Conservation (phyloP, 2,797 vertebrate genomes). For the Amphiprion clarkii region DNA sequence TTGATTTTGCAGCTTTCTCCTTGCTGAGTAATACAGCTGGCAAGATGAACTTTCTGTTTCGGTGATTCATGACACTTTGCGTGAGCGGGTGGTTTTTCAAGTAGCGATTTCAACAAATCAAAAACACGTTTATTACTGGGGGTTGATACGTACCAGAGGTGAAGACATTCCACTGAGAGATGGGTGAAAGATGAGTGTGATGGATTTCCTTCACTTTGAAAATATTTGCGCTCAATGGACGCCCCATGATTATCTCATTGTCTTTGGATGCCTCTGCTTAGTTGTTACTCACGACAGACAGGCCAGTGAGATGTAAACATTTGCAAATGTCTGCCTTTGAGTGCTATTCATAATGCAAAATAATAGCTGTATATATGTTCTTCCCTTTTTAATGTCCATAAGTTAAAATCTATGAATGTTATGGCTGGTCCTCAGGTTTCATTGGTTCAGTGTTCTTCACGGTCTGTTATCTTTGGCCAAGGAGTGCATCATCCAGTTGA, state of each 20-base stretch:
- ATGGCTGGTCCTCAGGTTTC: slow-evolving; percentile 23
- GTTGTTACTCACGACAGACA: slow-evolving; percentile 26
- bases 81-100: slow-evolving; percentile 52
- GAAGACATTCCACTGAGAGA: slow-evolving; percentile 36
- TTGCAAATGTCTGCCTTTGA: slow-evolving; percentile 50
- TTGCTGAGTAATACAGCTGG: slow-evolving; percentile 49
- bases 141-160: slow-evolving; percentile 4
- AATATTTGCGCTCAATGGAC: slow-evolving; percentile 5
- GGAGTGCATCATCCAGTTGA: slow-evolving; percentile 99
- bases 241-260: slow-evolving; percentile 16
- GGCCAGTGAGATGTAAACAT: slow-evolving; percentile 76
- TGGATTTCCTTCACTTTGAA: slow-evolving; percentile 28
- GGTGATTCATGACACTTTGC: slow-evolving; percentile 34
- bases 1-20: slow-evolving; percentile 35
- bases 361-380: slow-evolving; percentile 41
- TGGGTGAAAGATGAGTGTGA: slow-evolving; percentile 9
- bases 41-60: slow-evolving; percentile 44
- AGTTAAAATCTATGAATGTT: slow-evolving; percentile 57
- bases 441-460: slow-evolving; percentile 57
- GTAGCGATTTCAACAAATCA: slow-evolving; percentile 41
- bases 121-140: slow-evolving; percentile 23
- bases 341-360: slow-evolving; percentile 56
- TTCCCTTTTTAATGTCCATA: slow-evolving; percentile 48
- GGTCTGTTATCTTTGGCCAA: slow-evolving; percentile 97
- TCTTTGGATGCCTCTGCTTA: slow-evolving; percentile 53